A percentile compares a stretch with the other conserved stretches of the same genome.
Conservation (phyloP, 2,113 vertebrate species). For the Pteronura brasiliensis region DNA sequence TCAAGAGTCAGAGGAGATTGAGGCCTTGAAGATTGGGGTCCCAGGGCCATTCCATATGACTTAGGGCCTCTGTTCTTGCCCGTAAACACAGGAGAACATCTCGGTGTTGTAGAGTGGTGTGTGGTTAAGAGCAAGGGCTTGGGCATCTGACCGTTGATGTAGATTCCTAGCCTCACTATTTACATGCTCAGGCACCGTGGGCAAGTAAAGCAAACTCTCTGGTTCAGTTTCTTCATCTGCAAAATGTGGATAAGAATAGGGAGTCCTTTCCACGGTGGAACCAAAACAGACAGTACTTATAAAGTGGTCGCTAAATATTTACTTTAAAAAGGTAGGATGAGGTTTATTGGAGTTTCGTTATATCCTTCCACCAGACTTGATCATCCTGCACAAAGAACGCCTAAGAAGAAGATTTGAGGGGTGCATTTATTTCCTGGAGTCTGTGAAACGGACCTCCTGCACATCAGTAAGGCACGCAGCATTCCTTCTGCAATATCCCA, state of each 20-base stretch:
- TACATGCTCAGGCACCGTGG: neutral
- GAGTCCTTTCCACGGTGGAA: neutral
- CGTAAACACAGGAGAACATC: neutral
- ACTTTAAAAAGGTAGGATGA: neutral
- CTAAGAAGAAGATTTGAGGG: neutral
- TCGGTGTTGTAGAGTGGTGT: neutral
- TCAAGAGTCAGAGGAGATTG: neutral
- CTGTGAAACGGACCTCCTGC: neutral
- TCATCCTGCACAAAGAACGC: neutral
- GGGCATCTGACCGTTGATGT: neutral
- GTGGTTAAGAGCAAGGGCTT: neutral
- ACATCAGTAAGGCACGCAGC: neutral
- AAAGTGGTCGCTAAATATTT: neutral
- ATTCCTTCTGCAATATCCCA: neutral
- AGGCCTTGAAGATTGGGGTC: neutral
- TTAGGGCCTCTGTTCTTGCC: neutral
- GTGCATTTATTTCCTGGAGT: neutral
- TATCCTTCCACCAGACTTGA: neutral
- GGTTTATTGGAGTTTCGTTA: neutral
- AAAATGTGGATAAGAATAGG: neutral
- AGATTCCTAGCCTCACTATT: neutral
- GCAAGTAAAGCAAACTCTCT: neutral
- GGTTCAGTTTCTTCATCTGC: neutral
- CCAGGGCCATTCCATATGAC: neutral
- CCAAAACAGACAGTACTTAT: neutral